Percentiles rank a stretch among this genome's conserved stretches.
Evolutionary conservation across 1,140 invertebrate species (phyloP).

Genomic region (Globodera ellingtonae): DNA sequence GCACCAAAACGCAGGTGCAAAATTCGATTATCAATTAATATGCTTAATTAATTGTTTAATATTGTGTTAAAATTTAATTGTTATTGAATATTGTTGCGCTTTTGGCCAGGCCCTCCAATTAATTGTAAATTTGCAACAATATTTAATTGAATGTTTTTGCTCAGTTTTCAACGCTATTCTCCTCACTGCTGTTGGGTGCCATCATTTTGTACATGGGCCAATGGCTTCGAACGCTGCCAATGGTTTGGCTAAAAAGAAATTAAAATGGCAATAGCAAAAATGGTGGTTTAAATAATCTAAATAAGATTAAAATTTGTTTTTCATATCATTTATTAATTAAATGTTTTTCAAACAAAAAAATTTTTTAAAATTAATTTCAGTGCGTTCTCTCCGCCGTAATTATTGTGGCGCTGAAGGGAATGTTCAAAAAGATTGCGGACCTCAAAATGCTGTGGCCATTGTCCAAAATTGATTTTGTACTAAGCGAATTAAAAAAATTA

Average conservation of each 20-base stretch:
- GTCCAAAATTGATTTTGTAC: constrained; percentile 63
- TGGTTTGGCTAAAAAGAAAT: constrained; percentile 41
- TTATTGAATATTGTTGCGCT: too few species aligned
- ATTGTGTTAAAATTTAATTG: constrained; percentile 1
- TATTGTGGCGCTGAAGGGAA: constrained; percentile 58
- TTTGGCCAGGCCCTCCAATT: too few species aligned
- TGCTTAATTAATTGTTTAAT: neutral
- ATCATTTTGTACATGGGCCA: constrained; percentile 60
- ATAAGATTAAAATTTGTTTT: constrained; percentile 4
- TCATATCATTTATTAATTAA: neutral
- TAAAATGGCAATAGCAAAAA: too few species aligned
- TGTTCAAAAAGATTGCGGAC: constrained; percentile 58
- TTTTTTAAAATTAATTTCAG: constrained; percentile 12
- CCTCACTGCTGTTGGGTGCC: constrained; percentile 44
- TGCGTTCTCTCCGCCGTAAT: constrained; percentile 62
- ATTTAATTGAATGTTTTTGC: constrained; percentile 1
- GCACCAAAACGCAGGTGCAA: constrained; percentile 56
- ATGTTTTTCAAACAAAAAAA: neutral
- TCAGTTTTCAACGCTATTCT: constrained; percentile 56
- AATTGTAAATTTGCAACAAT: too few species aligned
- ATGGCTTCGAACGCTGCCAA: constrained; percentile 54
- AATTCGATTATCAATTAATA: neutral
- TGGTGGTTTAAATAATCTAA: too few species aligned
- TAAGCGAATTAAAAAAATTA: neutral
- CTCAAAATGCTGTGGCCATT: constrained; percentile 59